Evolutionary conservation across 2,797 vertebrate genomes (phyloP).

Genomic region (Paedocypris micromegethes): DNA sequence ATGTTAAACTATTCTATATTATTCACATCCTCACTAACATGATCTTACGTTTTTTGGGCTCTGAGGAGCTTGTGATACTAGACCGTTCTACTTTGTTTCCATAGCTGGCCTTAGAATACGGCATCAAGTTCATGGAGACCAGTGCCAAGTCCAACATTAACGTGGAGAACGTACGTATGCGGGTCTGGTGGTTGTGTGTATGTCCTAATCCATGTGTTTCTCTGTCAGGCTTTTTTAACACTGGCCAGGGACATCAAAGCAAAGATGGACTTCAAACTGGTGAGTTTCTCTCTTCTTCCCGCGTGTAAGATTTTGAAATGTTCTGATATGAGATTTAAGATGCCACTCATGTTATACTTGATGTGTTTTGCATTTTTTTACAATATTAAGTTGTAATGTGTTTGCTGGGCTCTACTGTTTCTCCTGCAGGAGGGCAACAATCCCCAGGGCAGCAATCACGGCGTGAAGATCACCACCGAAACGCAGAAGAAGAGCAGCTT

Average conservation of each 20-base stretch:
- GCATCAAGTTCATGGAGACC: constrained; percentile 98
- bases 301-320: constrained; percentile 1
- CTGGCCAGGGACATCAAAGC: constrained; percentile 98
- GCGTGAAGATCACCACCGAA: constrained; percentile 88
- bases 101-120: constrained; percentile 89
- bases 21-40: no score
- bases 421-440: constrained; percentile 86
- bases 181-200: neutral
- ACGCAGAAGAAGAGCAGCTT: constrained; percentile 96
- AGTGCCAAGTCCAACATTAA: constrained; percentile 98
- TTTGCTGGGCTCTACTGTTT: no score
- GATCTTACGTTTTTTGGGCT: no score
- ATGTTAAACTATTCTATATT: no score
- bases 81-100: no score
- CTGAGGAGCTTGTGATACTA: no score
- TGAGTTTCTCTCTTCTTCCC: constrained; percentile 59
- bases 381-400: neutral
- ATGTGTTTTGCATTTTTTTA: no score
- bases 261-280: constrained; percentile 99
- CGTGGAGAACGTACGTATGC: constrained; percentile 86
- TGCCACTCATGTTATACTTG: no score
- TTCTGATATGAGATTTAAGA: no score
- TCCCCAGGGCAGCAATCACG: constrained; percentile 86
- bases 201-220: constrained; percentile 7
- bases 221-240: constrained; percentile 85